Conservation (phyloP, 2,113 vertebrate species). For the Oreochromis spilurus region DNA sequence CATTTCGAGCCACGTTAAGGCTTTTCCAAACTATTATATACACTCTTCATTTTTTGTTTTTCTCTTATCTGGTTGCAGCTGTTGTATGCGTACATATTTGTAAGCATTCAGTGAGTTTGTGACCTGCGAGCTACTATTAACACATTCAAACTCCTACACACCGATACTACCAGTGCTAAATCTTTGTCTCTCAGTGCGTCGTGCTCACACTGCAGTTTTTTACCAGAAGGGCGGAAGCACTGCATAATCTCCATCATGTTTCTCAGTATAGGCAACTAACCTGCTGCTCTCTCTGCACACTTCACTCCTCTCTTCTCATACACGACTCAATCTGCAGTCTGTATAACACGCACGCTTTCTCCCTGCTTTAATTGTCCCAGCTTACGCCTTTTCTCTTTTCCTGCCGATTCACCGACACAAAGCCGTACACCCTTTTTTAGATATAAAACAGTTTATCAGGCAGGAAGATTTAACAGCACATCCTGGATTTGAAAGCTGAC, state of each 20-base stretch:
- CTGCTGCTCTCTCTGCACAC: neutral
- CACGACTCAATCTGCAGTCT: neutral
- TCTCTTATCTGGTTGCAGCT: neutral
- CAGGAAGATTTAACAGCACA: neutral
- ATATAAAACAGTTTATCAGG: neutral
- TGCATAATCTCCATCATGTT: slow-evolving; percentile 39
- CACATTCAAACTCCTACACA: neutral
- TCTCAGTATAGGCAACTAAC: slow-evolving; percentile 16
- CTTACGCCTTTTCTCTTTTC: neutral
- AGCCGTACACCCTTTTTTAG: neutral
- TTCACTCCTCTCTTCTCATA: neutral
- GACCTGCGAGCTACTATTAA: neutral
- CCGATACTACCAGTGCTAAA: neutral
- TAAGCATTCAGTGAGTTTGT: neutral
- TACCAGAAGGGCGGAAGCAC: slow-evolving; percentile 7
- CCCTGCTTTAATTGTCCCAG: neutral
- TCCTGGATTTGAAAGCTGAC: neutral
- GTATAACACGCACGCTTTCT: neutral
- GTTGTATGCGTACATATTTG: neutral
- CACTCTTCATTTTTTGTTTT: neutral
- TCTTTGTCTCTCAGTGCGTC: neutral
- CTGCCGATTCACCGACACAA: neutral
- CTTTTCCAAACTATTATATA: neutral
- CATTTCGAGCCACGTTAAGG: neutral
- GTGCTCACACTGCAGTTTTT: slow-evolving; percentile 27